Conservation (phyloP, 2,888 invertebrate genomes). For the Rhagonycha lutea region DNA sequence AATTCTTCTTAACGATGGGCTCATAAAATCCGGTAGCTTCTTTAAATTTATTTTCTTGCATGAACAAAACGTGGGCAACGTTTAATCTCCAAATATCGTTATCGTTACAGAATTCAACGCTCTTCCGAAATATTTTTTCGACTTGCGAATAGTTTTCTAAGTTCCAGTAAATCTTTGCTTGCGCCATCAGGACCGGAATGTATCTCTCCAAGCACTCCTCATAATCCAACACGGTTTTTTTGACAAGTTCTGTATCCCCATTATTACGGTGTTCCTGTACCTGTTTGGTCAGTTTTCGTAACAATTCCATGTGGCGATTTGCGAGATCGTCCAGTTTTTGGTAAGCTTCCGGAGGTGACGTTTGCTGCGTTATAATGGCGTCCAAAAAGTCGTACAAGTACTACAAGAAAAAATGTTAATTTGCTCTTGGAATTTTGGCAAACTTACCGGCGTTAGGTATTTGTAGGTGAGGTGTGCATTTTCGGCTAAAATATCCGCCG, state of each 20-base stretch:
- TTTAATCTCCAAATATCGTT: conserved; percentile 97
- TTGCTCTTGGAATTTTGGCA: neutral
- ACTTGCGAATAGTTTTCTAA: conserved; percentile 94
- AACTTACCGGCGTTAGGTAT: conserved; percentile 81
- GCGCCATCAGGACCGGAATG: conserved; percentile 98
- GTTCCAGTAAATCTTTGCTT: conserved; percentile 99
- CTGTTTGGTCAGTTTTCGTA: conserved; percentile 90
- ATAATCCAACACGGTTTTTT: conserved; percentile 89
- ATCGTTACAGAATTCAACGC: conserved; percentile 97
- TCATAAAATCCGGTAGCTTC: conserved; percentile 98
- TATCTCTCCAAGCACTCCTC: conserved; percentile 90
- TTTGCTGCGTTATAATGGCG: conserved; percentile 95
- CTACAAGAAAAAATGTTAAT: conserved; percentile 50
- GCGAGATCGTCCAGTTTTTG: conserved; percentile 94
- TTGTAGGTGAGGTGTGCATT: conserved; percentile 96
- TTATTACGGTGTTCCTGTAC: conserved; percentile 90
- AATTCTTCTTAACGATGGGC: conserved; percentile 93
- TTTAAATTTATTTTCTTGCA: conserved; percentile 98
- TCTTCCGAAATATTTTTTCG: conserved; percentile 94
- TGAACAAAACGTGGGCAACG: conserved; percentile 97
- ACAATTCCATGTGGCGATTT: conserved; percentile 84
- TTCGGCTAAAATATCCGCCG: conserved; percentile 97
- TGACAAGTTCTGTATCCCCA: conserved; percentile 86
- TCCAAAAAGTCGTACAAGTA: conserved; percentile 95
- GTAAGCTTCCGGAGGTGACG: conserved; percentile 94